Evolutionary conservation across 2,113 vertebrate species (phyloP).

Genomic region (Pluvianellus socialis): DNA sequence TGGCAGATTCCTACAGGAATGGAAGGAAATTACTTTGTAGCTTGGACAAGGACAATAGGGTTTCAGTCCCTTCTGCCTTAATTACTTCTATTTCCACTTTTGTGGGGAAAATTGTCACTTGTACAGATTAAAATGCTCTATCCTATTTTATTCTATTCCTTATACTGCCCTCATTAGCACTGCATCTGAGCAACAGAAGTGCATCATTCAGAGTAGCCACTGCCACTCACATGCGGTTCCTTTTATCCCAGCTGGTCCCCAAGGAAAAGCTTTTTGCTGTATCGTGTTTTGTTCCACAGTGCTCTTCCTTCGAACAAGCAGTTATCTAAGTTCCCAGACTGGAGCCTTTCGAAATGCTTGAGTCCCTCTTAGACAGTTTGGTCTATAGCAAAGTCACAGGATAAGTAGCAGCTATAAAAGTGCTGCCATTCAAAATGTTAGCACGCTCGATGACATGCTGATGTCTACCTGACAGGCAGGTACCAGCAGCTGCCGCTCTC

Average conservation of each 20-base stretch:
- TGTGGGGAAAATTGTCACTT: not conserved
- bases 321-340: not conserved
- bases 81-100: not conserved
- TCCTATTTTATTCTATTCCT: not conserved
- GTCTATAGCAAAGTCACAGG: not conserved
- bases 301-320: not conserved
- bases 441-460: accelerated
- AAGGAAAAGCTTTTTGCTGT: not conserved
- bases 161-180: not conserved
- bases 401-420: not conserved
- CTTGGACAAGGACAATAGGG: not conserved
- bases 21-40: not conserved
- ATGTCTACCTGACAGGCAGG: not conserved
- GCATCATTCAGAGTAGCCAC: not conserved
- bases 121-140: not conserved
- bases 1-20: not conserved
- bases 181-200: not conserved
- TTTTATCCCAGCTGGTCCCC: not conserved
- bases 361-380: not conserved
- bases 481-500: not conserved
- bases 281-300: not conserved
- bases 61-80: not conserved
- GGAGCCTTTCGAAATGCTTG: not conserved
- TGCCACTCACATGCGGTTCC: not conserved
- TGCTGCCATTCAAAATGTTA: not conserved